These are phyloP conservation scores for Talpa occidentalis DNA, from an alignment of 2,113 vertebrate genomes.

Conservation along the genomic window DNA sequence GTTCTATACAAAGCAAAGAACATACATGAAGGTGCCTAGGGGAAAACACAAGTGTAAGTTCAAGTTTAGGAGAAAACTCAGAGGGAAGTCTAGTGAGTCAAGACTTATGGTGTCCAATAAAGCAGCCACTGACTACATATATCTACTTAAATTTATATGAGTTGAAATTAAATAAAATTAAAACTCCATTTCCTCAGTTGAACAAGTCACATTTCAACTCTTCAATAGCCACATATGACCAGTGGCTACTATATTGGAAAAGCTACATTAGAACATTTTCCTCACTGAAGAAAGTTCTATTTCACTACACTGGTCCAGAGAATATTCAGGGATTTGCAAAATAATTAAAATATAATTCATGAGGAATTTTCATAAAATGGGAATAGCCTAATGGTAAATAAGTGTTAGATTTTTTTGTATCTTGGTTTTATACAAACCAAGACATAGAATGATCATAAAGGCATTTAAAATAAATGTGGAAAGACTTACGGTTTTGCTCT, in stretches of 20 bases:
- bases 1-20: background rate
- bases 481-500: too few species aligned
- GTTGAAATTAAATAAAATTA: background rate
- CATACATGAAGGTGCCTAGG: background rate
- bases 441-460: too few species aligned
- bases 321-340: background rate
- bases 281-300: background rate
- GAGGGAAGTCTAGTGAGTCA: background rate
- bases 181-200: background rate
- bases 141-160: background rate
- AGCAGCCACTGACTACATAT: background rate
- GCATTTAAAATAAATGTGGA: too few species aligned
- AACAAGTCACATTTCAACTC: background rate
- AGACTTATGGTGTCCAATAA: background rate
- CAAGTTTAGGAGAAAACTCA: background rate
- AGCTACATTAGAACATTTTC: background rate
- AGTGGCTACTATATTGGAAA: background rate
- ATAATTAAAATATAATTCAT: background rate
- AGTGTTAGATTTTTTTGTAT: too few species aligned
- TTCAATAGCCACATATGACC: background rate
- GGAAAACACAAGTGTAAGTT: background rate
- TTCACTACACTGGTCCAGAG: background rate
- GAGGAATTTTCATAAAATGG: background rate
- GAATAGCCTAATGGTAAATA: background rate
- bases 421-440: too few species aligned